Base-by-base conservation (phyloP, 2,113 vertebrate genomes). In the Mastomys natalensis region DNA sequence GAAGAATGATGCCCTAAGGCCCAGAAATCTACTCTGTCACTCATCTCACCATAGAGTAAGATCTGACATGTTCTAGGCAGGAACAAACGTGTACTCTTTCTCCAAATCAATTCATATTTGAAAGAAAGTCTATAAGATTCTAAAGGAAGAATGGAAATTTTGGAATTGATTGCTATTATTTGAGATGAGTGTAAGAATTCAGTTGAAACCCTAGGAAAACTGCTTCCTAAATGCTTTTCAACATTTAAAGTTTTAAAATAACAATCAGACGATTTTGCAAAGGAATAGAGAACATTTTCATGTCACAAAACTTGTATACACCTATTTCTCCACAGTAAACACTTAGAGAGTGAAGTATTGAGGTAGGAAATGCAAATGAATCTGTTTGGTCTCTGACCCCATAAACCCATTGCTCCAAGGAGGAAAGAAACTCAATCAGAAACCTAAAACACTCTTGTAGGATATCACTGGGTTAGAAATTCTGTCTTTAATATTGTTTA, bases 401-500 rank as follows among this genome's bases (percentile, higher is more conserved):
- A 72, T 85, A 21, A 82, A 58, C 13, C 2, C 10, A 72, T 31
- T 22, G 5, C 12, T 11, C 17, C 19, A 90, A 62, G 26, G 10
- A 43, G 16, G 40, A 85, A 96, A 95, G 22, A 74, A 97, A 91
- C 0, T 40, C 40, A 84, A n/a, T 95, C 40, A 96, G 62, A 88
- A 76, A 43, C 22, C 45, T 0, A 12, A 88, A 53, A 55, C 85
- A 31, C 45, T 37, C 16, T 92, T 70, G 29, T 66, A 37, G 24
- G 73, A 40, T 90, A 73, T 37, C 43, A 58, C 82, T 76, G 11
- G 70, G 73, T 76, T 58, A 87, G 37, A 86, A 34, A 21, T 40
- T 0, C 37, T 94, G 66, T 77, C 70, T 91, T 97, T 92, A 87
- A 96, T 87, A 93, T 72, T 19, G 2, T 81, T 97, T 97, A 81